Conservation (phyloP, 2,113 vertebrate species). For the Amphilophus citrinellus region DNA sequence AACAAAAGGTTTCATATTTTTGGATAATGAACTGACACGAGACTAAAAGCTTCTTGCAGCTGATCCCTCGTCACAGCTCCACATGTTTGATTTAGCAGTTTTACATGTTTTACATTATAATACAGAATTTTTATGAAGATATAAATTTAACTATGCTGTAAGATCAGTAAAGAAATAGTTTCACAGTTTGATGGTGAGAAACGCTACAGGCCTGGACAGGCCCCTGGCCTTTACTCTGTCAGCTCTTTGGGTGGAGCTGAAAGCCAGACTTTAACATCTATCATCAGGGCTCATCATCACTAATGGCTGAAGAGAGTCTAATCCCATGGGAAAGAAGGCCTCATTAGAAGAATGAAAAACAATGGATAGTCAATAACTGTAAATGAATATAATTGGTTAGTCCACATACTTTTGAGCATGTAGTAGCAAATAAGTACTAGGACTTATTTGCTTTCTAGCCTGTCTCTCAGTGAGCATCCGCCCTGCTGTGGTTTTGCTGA, state of each 20-base stretch:
- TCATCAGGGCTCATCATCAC: neutral
- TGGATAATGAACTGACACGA: neutral
- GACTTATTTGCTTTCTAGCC: neutral
- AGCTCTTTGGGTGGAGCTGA: neutral
- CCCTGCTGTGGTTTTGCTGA: neutral
- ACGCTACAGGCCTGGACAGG: neutral
- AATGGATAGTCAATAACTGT: neutral
- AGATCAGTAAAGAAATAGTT: neutral
- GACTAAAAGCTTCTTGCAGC: neutral
- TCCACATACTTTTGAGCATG: neutral
- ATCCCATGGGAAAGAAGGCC: neutral
- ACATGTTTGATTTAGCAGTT: neutral
- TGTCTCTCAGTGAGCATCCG: neutral
- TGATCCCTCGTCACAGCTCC: neutral
- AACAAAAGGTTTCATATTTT: neutral
- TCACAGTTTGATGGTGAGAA: neutral
- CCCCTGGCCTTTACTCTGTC: neutral
- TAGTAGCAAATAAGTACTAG: neutral
- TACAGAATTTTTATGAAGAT: neutral
- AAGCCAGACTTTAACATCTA: neutral
- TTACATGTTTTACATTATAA: too few relatives aligned
- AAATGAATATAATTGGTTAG: neutral
- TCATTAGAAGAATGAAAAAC: neutral
- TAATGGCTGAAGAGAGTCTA: neutral
- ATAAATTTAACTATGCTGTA: neutral